Percentiles rank a stretch among this genome's conserved stretches.
phyloP scores from a whole-genome alignment of 1,140 invertebrate species.

The Zaprionus lachaisei region DNA sequence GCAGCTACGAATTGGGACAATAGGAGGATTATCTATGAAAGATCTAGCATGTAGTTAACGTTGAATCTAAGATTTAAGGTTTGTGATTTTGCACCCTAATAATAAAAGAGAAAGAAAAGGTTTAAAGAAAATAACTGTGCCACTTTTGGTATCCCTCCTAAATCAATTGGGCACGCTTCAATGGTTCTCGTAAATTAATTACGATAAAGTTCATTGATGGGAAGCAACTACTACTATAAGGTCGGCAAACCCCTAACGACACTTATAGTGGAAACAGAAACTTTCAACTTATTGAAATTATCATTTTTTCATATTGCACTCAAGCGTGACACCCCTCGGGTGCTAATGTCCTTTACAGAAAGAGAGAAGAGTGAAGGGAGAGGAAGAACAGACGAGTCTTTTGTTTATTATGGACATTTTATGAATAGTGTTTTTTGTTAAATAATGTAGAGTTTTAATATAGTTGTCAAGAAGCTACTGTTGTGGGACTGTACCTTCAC shows the following conservation, averaged over 20 bases:
- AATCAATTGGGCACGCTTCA: slow-evolving; percentile 45
- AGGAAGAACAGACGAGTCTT: slow-evolving; percentile 48
- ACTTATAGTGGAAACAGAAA: neutral
- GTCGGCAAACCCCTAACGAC: slow-evolving; percentile 42
- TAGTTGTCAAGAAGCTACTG: slow-evolving; percentile 28
- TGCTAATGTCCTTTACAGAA: neutral
- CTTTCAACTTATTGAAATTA: neutral
- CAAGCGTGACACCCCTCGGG: slow-evolving; percentile 54
- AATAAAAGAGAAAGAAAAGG: slow-evolving; percentile 4
- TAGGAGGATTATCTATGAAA: neutral
- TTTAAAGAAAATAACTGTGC: slow-evolving; percentile 28
- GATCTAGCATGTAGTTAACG: slow-evolving; percentile 14
- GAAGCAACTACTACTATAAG: slow-evolving; percentile 41
- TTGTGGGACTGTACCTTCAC: slow-evolving; percentile 21
- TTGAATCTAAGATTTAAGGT: slow-evolving; percentile 56
- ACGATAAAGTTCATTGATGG: slow-evolving; percentile 61
- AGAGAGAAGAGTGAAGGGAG: slow-evolving; percentile 1
- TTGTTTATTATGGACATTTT: slow-evolving; percentile 41
- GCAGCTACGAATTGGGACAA: slow-evolving; percentile 46
- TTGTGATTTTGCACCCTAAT: slow-evolving; percentile 61
- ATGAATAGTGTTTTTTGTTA: slow-evolving; percentile 7
- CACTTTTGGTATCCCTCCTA: neutral
- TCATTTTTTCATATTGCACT: slow-evolving; percentile 15
- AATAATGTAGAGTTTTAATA: neutral
- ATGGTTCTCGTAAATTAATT: slow-evolving; percentile 70